Base-by-base conservation (phyloP, 2,888 invertebrate species). In the Apomyelois bistriatella region DNA sequence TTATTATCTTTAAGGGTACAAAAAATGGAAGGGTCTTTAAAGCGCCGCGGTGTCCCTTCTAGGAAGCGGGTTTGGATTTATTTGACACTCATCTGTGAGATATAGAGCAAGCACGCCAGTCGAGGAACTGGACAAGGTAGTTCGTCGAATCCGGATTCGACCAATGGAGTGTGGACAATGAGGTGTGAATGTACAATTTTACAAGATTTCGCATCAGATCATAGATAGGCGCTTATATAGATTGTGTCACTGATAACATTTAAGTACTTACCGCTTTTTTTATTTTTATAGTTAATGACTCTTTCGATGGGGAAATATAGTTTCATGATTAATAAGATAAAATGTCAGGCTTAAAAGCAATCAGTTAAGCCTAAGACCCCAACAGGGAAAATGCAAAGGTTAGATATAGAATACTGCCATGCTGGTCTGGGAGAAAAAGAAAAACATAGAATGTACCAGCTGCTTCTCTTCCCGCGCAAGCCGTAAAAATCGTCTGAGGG, bases 21-120 rank as follows among this genome's bases (percentile, higher is more conserved):
- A 89, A 87, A 88, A 87, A 86, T 71, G 58, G 59, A 68, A 72
- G 79, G 85, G 79, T 76, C 83, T 80, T 62, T 78, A 87, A 87
- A 87, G 89, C 85, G 87, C 88, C 88, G 89, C 89, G 70, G 74
- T 72, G 80, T 72, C 82, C 88, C 77, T 90, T 90, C 90, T 82
- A 81, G 83, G 90, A 90, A 90, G 75, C 75, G 76, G 68, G 66
- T 70, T 76, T 72, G 74, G 81, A 81, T 87, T 83, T 82, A 84
- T 89, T 87, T 90, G 90, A 88, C 89, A 89, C 81, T 81, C 80
- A 77, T 75, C 79, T 81, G 85, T 82, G 81, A 87, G 84, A 87
- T 86, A 81, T 81, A 80, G 82, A 78, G 74, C 79, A 83, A 68
- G 74, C 73, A 76, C 76, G 78, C 82, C 76, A 79, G 62, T 22